phyloP scores from a whole-genome alignment of 2,888 invertebrate genomes.

The Hirtodrosophila trivittata region DNA sequence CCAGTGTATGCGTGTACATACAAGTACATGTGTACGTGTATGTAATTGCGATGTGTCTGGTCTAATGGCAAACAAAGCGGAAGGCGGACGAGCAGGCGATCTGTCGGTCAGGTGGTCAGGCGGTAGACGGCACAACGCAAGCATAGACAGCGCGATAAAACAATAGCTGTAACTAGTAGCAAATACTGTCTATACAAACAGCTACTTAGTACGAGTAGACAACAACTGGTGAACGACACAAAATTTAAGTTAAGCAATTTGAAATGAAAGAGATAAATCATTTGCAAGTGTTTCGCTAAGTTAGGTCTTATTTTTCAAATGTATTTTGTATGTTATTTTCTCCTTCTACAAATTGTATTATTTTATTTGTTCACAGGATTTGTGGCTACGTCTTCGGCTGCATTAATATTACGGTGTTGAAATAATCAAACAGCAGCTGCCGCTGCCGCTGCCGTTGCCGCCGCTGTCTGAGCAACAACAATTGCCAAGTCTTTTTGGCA shows the following conservation, averaged over 20 bases:
- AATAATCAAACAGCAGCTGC: slow-evolving; percentile 52
- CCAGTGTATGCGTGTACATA: neutral
- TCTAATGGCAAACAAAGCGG: slow-evolving; percentile 5
- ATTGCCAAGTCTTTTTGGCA: slow-evolving; percentile 40
- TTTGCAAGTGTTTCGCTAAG: slow-evolving; percentile 12
- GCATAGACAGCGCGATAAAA: slow-evolving; percentile 12
- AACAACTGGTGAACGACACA: slow-evolving; percentile 18
- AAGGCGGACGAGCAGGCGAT: slow-evolving; percentile 2
- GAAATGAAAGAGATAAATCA: slow-evolving; percentile 16
- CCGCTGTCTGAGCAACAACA: slow-evolving; percentile 47
- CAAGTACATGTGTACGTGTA: neutral
- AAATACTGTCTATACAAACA: slow-evolving; percentile 4
- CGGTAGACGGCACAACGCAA: slow-evolving; percentile 19
- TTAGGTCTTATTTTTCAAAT: slow-evolving; percentile 11
- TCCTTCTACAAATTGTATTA: slow-evolving; percentile 30
- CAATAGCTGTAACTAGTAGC: slow-evolving; percentile 9
- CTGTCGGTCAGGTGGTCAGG: slow-evolving; percentile 2
- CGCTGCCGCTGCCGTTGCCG: slow-evolving; percentile 21
- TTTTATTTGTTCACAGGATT: slow-evolving; percentile 46
- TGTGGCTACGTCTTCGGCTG: slow-evolving; percentile 51
- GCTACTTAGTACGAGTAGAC: slow-evolving; percentile 15
- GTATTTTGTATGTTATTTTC: slow-evolving; percentile 16
- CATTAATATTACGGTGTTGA: slow-evolving; percentile 41
- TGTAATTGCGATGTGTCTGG: slow-evolving; percentile 9
- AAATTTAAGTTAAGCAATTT: slow-evolving; percentile 27